Base-by-base conservation (phyloP, 2,113 vertebrate species). In the Oncorhynchus mykiss region DNA sequence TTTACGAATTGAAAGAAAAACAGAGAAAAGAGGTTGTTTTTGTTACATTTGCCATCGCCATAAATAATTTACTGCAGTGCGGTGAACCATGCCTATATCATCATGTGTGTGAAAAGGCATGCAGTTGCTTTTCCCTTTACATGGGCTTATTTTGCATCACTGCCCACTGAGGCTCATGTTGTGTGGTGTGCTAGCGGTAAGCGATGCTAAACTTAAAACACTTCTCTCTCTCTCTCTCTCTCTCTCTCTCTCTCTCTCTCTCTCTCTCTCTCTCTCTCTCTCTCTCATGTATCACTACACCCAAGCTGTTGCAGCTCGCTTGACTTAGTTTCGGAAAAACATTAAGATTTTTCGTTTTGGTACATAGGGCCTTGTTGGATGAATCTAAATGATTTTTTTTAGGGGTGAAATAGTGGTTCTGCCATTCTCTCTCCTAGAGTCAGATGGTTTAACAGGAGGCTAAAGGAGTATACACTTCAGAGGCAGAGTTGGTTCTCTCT, bases 11-110 rank as follows among this genome's bases (percentile, higher is more conserved):
- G 7, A 34, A 71, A 54, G 25, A 71, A 14, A 25, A 54, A 20
- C 1, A 0, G n/a, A 3, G 9, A 77, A 71, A 79, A 64, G 9
- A 5, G 80, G 20, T 20, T 16, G 11, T 75, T 48, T 82, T 82
- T 73, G 22, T 27, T 64, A 74, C 69, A 29, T 74, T 81, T 66
- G 25, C n/a, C 59, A 24, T 62, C 68, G 22, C 1, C 65, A 83
- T 86, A 69, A 84, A 80, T 84, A 74, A 85, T 80, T 79, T 72
- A 84, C 57, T 7, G 34, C 9, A 8, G 72, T 64, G 64, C 78
- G 74, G 73, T 54, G 74, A 66, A 25, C 67, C 77, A 22, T 78
- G 78, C 62, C 76, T 79, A 74, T 7, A 54, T 69, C 66, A 1
- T 39, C n/a, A 22, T 54, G 64, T 81, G 70, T 67, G 81, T 67